These are phyloP conservation scores for Thymelicus acteon DNA, from an alignment of 2,888 invertebrate genomes.

Conservation along the genomic window DNA sequence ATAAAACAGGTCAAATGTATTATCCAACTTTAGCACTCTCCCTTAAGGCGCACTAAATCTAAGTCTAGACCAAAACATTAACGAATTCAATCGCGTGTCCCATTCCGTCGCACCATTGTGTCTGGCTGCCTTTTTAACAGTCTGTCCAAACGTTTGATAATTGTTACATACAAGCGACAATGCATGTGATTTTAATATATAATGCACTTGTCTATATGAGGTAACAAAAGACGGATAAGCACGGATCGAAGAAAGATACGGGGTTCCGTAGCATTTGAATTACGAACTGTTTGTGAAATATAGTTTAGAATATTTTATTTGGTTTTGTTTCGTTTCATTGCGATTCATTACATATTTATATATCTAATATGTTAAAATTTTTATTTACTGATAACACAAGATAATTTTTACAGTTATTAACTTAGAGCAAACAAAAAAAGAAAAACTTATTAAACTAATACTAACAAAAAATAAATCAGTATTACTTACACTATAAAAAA, in stretches of 20 bases:
- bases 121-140: constrained; percentile 59
- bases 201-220: constrained; percentile 39
- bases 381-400: too few species aligned
- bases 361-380: too few species aligned
- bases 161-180: constrained; percentile 36
- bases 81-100: constrained; percentile 59
- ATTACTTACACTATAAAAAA: too few species aligned
- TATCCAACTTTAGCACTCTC: constrained; percentile 40
- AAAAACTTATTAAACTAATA: too few species aligned
- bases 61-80: constrained; percentile 60
- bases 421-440: too few species aligned
- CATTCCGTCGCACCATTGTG: constrained; percentile 56
- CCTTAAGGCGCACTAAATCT: constrained; percentile 59
- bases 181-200: constrained; percentile 42
- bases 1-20: too few species aligned
- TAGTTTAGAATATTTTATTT: too few species aligned
- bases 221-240: constrained; percentile 15
- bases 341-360: too few species aligned
- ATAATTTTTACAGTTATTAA: too few species aligned
- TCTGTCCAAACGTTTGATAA: constrained; percentile 43
- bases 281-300: too few species aligned
- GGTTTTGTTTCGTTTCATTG: too few species aligned
- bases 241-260: background rate
- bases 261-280: background rate
- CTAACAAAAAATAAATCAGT: too few species aligned